These are phyloP conservation scores for Linurgus olivaceus DNA, from an alignment of 2,797 vertebrate genomes.

Conservation along the genomic window DNA sequence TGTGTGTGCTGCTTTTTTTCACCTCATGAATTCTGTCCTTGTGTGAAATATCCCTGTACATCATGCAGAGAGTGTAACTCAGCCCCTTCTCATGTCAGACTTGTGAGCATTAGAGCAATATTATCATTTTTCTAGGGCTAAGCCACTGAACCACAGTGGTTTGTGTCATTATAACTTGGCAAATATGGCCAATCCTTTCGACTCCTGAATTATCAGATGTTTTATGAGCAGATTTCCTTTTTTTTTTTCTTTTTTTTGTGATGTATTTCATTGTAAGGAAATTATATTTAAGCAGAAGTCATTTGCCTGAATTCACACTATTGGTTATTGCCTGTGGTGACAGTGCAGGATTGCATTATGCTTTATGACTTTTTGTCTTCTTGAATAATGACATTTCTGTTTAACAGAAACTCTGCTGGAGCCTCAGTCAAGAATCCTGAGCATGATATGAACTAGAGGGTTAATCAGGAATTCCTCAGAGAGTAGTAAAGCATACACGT, in stretches of 20 bases:
- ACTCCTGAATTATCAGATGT: not conserved
- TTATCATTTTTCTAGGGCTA: not conserved
- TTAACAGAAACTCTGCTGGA: not conserved
- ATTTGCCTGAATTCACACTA: not conserved
- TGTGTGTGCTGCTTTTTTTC: not conserved
- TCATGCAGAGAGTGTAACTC: not conserved
- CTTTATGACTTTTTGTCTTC: not conserved
- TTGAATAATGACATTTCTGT: conserved; percentile 9
- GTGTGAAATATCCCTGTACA: not conserved
- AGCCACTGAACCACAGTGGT: not conserved
- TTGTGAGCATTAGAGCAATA: not conserved
- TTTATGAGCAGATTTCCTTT: not conserved
- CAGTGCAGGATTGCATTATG: not conserved
- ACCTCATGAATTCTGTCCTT: not conserved
- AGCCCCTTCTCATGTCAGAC: not conserved
- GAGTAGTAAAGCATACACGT: not conserved
- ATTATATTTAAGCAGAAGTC: not conserved
- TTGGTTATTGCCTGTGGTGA: conserved; percentile 23
- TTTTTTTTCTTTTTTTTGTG: not conserved
- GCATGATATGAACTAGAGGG: not conserved
- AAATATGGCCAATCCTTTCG: not conserved
- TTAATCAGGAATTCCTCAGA: conserved; percentile 1
- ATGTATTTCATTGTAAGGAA: not conserved
- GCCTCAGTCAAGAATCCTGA: not conserved
- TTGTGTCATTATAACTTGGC: not conserved